Conservation (phyloP, 2,797 vertebrate genomes). For the Eulemur mongoz region DNA sequence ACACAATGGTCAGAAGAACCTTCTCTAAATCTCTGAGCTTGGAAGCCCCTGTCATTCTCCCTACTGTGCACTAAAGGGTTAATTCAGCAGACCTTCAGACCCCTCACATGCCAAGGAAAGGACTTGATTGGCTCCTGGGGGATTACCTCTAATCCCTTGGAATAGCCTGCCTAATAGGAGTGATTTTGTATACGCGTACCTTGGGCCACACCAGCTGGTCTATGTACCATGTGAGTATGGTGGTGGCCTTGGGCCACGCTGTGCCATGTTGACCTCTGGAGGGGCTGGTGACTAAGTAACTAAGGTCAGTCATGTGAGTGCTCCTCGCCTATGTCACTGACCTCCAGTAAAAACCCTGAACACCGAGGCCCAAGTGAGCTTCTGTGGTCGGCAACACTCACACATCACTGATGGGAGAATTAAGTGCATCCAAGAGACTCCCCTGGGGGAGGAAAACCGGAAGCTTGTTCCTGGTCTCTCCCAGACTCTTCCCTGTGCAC, state of each 20-base stretch:
- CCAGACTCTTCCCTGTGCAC: rapidly evolving
- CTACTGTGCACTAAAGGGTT: neutral
- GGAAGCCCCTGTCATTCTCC: neutral
- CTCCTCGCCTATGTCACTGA: neutral
- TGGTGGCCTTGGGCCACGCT: neutral
- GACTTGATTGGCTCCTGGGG: neutral
- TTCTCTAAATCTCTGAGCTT: neutral
- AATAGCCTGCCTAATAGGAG: neutral
- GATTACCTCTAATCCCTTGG: neutral
- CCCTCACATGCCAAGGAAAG: neutral
- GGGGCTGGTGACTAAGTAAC: neutral
- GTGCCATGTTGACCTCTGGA: neutral
- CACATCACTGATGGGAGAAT: rapidly evolving
- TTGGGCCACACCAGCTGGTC: neutral
- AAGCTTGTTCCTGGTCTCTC: neutral
- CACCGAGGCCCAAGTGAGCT: neutral
- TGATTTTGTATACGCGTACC: neutral
- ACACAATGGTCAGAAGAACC: neutral
- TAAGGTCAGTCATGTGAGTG: neutral
- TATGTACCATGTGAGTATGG: neutral
- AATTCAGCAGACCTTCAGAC: neutral
- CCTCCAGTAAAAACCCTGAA: too few relatives aligned
- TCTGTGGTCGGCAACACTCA: neutral
- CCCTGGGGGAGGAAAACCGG: rapidly evolving
- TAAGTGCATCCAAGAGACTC: rapidly evolving